Base-by-base conservation (phyloP, 1,140 invertebrate genomes). In the Triops cancriformis region DNA sequence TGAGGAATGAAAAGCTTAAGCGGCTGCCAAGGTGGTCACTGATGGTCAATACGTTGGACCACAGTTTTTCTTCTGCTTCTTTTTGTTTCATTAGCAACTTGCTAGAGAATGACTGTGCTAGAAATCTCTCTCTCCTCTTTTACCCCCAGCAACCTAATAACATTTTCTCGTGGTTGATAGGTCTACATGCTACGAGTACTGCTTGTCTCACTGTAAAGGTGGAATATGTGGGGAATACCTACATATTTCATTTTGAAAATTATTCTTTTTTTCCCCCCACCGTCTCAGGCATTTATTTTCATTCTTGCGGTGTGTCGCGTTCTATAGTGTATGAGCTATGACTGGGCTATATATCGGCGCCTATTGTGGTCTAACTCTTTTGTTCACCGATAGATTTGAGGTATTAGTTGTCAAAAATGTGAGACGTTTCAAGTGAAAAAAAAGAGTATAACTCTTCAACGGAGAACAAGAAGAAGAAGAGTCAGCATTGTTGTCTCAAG, bases 11-110 rank as follows among this genome's bases (percentile, higher is more conserved):
- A 64, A 64, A 64, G 51, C 51, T 64, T 64, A 64, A 64, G 51
- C 51, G 51, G 51, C 51, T 64, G 51, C n/a, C 51, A 64, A 64
- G 51, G 51, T 64, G 51, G 51, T 64, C 51, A 64, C 51, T 64
- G 31, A 37, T 37, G 51, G 51, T 64, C 51, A 64, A 64, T 64
- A 64, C 51, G 10, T 64, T 64, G 18, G 51, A 23, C 51, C 51
- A 23, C 51, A 64, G 51, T n/a, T 37, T 7, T 37, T 37, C 51
- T 64, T 23, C 23, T 64, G 51, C 51, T 64, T 64, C 51, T 64
- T 64, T 64, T 64, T 64, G 51, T 64, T 64, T 64, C 51, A 64
- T 64, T 64, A 64, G 51, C 51, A 64, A 64, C 23, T 64, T 64
- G 23, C 51, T 6, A 64, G 51, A 64, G 51, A 23, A 64, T 64